Percentiles rank a stretch among this genome's conserved stretches.
Conservation (phyloP, 2,797 vertebrate genomes). For the Astyanax mexicanus region DNA sequence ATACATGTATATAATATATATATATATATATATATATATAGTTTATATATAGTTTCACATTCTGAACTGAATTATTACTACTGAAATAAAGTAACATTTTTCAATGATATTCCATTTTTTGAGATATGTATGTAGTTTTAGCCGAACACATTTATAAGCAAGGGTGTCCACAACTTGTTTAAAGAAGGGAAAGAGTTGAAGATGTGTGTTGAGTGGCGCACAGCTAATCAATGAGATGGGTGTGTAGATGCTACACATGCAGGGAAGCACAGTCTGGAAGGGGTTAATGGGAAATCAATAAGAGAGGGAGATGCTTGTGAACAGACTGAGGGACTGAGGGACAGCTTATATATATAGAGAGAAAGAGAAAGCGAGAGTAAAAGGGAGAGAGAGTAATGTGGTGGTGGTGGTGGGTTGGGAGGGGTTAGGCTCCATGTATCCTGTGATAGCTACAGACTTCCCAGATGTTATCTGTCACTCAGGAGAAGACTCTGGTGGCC, state of each 20-base stretch:
- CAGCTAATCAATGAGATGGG: constrained; percentile 76
- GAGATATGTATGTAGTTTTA: no score
- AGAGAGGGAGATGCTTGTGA: constrained; percentile 76
- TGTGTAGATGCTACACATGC: constrained; percentile 65
- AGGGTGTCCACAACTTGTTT: no score
- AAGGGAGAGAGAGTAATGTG: constrained; percentile 30
- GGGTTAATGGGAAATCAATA: constrained; percentile 86
- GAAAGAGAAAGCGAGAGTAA: constrained; percentile 54
- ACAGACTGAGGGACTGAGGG: constrained; percentile 29
- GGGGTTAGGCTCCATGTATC: constrained; percentile 78
- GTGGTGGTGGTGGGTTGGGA: constrained; percentile 46
- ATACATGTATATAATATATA: no score
- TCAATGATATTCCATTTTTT: no score
- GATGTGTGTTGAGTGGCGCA: constrained; percentile 70
- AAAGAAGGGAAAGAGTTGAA: no score
- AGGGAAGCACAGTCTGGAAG: constrained; percentile 73
- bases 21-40: no score
- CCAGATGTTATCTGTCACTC: constrained; percentile 87
- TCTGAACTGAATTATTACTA: no score
- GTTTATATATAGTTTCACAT: no score
- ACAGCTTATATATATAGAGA: constrained; percentile 61
- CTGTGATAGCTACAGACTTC: constrained; percentile 83
- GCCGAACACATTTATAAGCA: no score
- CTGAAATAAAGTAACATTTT: no score
- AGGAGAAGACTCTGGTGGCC: constrained; percentile 76